These are phyloP conservation scores for Paracanthobrama guichenoti DNA, from an alignment of 2,113 vertebrate genomes.

Conservation along the genomic window DNA sequence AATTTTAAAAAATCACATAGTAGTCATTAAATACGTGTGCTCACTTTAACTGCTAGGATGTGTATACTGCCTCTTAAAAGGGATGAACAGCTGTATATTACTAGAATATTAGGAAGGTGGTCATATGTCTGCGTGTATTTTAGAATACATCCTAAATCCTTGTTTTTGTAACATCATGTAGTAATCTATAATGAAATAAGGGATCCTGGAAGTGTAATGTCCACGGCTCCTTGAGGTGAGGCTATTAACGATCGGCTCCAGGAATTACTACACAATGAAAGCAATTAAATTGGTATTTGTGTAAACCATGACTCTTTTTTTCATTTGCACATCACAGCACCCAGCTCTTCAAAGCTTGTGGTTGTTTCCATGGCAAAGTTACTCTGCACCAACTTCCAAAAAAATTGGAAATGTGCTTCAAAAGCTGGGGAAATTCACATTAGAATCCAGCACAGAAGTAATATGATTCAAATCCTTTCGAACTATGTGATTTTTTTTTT, in stretches of 20 bases:
- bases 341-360: neutral
- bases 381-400: neutral
- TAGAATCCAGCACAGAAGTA: neutral
- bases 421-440: neutral
- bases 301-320: neutral
- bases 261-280: neutral
- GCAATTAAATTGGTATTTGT: neutral
- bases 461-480: neutral
- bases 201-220: neutral
- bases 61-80: neutral
- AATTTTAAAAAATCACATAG: too few species aligned
- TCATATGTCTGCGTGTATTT: neutral
- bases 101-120: too few species aligned
- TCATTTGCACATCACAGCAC: neutral
- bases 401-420: neutral
- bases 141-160: neutral
- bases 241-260: neutral
- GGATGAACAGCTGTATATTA: neutral
- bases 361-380: neutral
- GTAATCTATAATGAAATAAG: neutral
- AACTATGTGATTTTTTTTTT: neutral
- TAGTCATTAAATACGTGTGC: neutral
- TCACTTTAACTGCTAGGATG: neutral
- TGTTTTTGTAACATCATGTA: neutral
- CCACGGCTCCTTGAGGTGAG: neutral